These are phyloP conservation scores for Callospermophilus lateralis DNA, from an alignment of 2,113 vertebrate species.

Conservation along the genomic window DNA sequence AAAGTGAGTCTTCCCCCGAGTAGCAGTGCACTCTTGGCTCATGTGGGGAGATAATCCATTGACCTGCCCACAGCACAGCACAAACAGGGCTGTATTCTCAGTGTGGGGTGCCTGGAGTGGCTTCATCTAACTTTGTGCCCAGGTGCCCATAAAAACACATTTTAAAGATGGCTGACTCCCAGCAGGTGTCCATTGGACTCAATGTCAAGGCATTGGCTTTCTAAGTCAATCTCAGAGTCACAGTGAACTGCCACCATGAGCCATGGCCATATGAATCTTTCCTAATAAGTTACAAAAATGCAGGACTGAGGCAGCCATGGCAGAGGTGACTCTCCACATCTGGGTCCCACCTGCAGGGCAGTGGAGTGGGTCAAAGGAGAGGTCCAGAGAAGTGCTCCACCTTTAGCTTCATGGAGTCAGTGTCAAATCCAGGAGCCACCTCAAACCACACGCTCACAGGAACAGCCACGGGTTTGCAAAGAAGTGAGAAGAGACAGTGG, in stretches of 20 bases:
- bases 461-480: constrained; percentile 9
- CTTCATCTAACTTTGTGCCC: not conserved
- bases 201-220: not conserved
- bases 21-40: not conserved
- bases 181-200: not conserved
- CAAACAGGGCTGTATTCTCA: not conserved
- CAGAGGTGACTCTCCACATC: not conserved
- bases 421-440: not conserved
- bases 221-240: not conserved
- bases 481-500: not conserved
- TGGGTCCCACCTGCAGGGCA: not conserved
- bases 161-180: not conserved
- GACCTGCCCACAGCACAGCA: not conserved
- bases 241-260: not conserved
- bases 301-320: not conserved
- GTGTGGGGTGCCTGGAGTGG: too few species aligned
- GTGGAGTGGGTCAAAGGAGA: not conserved
- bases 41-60: accelerated
- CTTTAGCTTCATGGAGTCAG: not conserved
- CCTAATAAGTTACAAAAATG: not conserved
- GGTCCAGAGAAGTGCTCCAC: not conserved
- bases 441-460: constrained; percentile 23
- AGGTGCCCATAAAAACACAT: not conserved
- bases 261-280: not conserved
- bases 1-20: not conserved